Evolutionary conservation across 2,113 vertebrate species (phyloP), one percentile per base, ranked within the genome.

Genomic region (Podocnemis expansa): DNA sequence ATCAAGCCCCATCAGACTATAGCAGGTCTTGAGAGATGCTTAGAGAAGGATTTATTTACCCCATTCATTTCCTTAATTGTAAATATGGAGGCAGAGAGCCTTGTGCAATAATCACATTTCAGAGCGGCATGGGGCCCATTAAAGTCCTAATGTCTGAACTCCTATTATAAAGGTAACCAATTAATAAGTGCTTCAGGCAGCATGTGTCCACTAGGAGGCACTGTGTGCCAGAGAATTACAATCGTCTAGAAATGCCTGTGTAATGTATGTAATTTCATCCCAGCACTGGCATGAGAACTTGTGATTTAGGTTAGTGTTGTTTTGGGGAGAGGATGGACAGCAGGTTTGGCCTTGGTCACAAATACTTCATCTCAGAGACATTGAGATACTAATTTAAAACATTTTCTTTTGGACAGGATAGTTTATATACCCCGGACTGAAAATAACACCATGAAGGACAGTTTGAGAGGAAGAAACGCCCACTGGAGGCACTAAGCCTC

Each of bases 141-240:
- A 8, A 81, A 88, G 78, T 49, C 80, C 67, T 56, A 31, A 21
- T 60, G 54, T 24, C 52, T 75, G 90, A 95, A 16, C 88, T 81
- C 14, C 34, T 11, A 1, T 2, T 8, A 70, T 47, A 63, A 91
- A 93, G 67, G 86, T 7, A 54, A 63, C 45, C 2, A 78, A 86
- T 17, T 22, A 31, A 91, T 91, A 58, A 82, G 91, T 16, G 60
- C 51, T 79, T n/a, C 3, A 5, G 49, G 45, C 25, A 4, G 63
- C 12, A 13, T 8, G n/a, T n/a, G 89, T 82, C 90, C 97, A 88
- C 97, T 96, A 97, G 97, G 96, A 95, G 97, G 97, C 97, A 96
- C 54, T 41, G 1, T 94, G 82, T 85, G 89, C 93, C n/a, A 91
- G 81, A 73, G 43, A 90, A 93, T 84, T 7, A 52, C 0, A 10